A percentile compares a stretch with the other conserved stretches of the same genome.
phyloP scores from a whole-genome alignment of 2,797 vertebrate genomes.

The Poecilia wingei region DNA sequence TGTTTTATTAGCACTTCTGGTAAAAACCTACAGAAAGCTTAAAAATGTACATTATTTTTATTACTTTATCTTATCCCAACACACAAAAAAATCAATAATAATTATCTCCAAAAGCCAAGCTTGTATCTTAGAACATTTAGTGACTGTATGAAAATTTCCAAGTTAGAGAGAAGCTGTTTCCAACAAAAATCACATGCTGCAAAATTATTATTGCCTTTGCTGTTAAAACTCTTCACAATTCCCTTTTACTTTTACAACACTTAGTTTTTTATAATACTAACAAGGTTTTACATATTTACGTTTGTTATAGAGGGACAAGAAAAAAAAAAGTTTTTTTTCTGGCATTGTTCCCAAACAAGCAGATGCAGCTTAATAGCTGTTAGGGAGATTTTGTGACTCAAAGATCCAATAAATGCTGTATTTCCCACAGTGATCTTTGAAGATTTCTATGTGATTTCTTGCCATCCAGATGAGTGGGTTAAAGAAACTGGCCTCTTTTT shows the following conservation, averaged over 20 bases:
- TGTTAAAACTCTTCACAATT: background rate
- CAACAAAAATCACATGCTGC: background rate
- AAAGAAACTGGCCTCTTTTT: background rate
- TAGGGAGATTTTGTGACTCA: background rate
- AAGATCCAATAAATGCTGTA: background rate
- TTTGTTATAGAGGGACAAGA: background rate
- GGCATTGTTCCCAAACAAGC: background rate
- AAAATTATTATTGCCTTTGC: background rate
- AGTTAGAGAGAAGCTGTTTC: background rate
- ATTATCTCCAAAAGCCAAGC: background rate
- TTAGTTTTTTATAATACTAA: background rate
- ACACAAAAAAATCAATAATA: background rate
- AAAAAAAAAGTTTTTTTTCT: background rate
- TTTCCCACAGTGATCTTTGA: background rate
- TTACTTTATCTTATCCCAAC: background rate
- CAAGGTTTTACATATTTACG: background rate
- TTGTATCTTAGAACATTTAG: background rate
- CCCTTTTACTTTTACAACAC: background rate
- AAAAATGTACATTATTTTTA: background rate
- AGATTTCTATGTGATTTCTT: background rate
- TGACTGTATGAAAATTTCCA: background rate
- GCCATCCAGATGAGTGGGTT: background rate
- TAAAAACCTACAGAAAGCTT: background rate
- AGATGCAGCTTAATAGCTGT: background rate
- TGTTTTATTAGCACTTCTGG: background rate